A percentile compares a stretch with the other conserved stretches of the same genome.
These are phyloP conservation scores for Aphis craccivora DNA, from an alignment of 1,140 invertebrate species.

Conservation along the genomic window DNA sequence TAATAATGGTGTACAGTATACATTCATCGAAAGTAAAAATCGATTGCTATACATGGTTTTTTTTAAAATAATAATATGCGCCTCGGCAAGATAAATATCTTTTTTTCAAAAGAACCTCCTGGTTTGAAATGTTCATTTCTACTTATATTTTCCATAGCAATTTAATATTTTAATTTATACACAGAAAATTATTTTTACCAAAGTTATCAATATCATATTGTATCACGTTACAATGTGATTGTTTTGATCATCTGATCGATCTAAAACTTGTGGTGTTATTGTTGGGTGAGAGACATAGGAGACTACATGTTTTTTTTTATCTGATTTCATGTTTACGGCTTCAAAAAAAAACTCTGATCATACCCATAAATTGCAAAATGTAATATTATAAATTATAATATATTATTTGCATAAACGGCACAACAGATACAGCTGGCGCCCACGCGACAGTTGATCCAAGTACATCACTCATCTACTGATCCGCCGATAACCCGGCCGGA, in stretches of 20 bases:
- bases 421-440: neutral
- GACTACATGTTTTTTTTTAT: neutral
- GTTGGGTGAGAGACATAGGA: too few relatives aligned
- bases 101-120: neutral
- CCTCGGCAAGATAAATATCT: neutral
- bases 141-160: neutral
- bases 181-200: neutral
- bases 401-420: neutral
- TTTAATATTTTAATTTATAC: neutral
- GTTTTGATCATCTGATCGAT: neutral
- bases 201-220: neutral
- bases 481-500: neutral
- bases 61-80: neutral
- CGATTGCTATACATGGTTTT: neutral
- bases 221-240: neutral
- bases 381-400: neutral
- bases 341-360: neutral
- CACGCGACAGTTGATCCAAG: neutral
- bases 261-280: neutral
- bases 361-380: neutral
- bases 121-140: neutral
- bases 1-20: neutral
- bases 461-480: neutral
- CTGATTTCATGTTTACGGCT: neutral
- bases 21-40: neutral